Base-by-base conservation (phyloP, 1,140 invertebrate species). In the Drosophila ercepeae region DNA sequence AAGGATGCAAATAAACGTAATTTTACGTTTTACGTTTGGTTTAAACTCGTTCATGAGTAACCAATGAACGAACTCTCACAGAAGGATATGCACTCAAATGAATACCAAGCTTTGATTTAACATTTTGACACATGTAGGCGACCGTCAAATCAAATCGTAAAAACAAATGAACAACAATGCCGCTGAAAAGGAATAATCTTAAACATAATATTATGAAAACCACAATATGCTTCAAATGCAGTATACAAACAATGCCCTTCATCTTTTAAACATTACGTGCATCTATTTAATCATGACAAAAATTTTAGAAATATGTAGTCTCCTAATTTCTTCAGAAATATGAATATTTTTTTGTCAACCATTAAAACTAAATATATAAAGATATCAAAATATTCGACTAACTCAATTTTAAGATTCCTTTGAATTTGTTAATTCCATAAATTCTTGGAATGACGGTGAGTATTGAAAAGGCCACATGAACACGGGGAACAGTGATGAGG, bases 261-360 rank as follows among this genome's bases (percentile, higher is more conserved):
- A 42, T 19, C 13, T 44, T 39, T 44, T 57, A 42, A 44, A 25
- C 52, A 48, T 42, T 70, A 41, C 46, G 41, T 55, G 49, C 50
- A 75, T 70, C 32, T 61, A 61, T 55, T 55, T 76, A 36, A 64
- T 72, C 69, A 63, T 76, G 53, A 32, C 13, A 19, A 77, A 58
- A 64, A 42, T 32, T 53, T 75, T 57, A 63, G 55, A 63, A 54
- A 70, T 52, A 70, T 52, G 55, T 70, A 70, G 64, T 41, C 13
- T 39, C 32, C 32, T 39, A 39, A 29, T 46, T 46, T 75, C 45
- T 59, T 23, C 18, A 63, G 32, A 27, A 63, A 67, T 50, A 39
- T 45, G 34, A 44, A 44, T 19, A 36, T 58, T 64, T 63, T 73
- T 55, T 41, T 64, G 54, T 79, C 53, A 41, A 57, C 48, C 29